Evolutionary conservation across 2,888 invertebrate genomes (phyloP).

Genomic region (Lottia gigantea): DNA sequence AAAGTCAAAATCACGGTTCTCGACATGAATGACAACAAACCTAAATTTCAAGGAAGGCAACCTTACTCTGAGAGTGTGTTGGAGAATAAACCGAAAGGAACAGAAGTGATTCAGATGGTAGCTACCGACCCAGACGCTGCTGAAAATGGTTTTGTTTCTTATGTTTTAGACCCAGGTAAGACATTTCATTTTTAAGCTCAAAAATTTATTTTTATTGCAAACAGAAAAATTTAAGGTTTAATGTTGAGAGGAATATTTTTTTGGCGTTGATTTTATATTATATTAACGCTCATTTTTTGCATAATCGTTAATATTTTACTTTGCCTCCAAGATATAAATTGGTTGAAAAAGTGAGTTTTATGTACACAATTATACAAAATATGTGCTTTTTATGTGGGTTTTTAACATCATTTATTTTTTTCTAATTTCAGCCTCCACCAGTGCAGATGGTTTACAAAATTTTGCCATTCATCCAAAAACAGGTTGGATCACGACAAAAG

Average conservation of each 20-base stretch:
- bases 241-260: no score
- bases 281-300: no score
- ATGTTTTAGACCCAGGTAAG: conserved; percentile 83
- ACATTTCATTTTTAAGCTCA: no score
- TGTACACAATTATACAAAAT: no score
- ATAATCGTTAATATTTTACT: no score
- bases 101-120: conserved; percentile 80
- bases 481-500: conserved; percentile 88
- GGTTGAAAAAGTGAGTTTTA: no score
- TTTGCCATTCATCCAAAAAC: conserved; percentile 87
- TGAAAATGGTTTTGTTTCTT: conserved; percentile 87
- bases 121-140: conserved; percentile 89
- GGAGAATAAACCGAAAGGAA: conserved; percentile 85
- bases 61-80: conserved; percentile 79
- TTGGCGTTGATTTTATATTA: no score
- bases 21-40: conserved; percentile 58
- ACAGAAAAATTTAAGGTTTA: no score
- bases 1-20: conserved; percentile 41
- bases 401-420: not conserved
- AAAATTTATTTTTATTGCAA: no score
- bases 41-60: conserved; percentile 42
- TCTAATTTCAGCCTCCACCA: conserved; percentile 26
- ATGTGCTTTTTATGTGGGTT: no score
- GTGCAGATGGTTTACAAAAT: conserved; percentile 32
- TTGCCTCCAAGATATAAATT: no score